Conservation (phyloP, 2,888 invertebrate genomes). For the Drosophila paramelanica region DNA sequence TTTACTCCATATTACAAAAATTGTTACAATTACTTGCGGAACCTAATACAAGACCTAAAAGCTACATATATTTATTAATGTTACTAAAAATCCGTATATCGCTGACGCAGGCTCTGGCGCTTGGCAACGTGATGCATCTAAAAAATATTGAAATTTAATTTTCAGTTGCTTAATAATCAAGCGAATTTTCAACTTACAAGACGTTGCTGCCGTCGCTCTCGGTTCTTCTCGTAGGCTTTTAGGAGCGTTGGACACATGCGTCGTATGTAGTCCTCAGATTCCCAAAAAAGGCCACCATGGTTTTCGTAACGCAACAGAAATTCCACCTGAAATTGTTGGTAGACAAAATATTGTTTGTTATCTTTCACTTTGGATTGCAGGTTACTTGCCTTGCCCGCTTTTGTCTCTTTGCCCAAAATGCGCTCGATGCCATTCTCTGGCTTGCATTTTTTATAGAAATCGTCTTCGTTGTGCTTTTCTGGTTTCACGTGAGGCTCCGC, state of each 20-base stretch:
- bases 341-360: not conserved
- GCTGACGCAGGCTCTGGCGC: slow-evolving; percentile 80
- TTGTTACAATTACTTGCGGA: slow-evolving; percentile 68
- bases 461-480: slow-evolving; percentile 54
- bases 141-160: slow-evolving; percentile 10
- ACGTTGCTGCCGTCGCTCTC: slow-evolving; percentile 76
- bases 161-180: not conserved
- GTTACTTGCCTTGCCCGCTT: slow-evolving; percentile 72
- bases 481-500: slow-evolving; percentile 17
- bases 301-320: slow-evolving; percentile 78
- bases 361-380: not conserved
- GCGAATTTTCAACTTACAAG: slow-evolving; percentile 58
- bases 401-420: slow-evolving; percentile 77
- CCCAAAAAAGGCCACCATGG: slow-evolving; percentile 76
- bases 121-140: slow-evolving; percentile 82
- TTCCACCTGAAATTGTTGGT: slow-evolving; percentile 62
- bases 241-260: slow-evolving; percentile 77
- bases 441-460: slow-evolving; percentile 66
- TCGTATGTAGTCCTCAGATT: slow-evolving; percentile 73
- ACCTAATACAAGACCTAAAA: slow-evolving; percentile 62
- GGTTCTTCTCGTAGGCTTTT: slow-evolving; percentile 74
- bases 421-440: slow-evolving; percentile 81
- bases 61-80: slow-evolving; percentile 41
- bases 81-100: slow-evolving; percentile 79
- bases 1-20: slow-evolving; percentile 77